A percentile compares a stretch with the other conserved stretches of the same genome.
Evolutionary conservation across 2,113 vertebrate species (phyloP).

Genomic region (Cyphomyrus discorhynchus): DNA sequence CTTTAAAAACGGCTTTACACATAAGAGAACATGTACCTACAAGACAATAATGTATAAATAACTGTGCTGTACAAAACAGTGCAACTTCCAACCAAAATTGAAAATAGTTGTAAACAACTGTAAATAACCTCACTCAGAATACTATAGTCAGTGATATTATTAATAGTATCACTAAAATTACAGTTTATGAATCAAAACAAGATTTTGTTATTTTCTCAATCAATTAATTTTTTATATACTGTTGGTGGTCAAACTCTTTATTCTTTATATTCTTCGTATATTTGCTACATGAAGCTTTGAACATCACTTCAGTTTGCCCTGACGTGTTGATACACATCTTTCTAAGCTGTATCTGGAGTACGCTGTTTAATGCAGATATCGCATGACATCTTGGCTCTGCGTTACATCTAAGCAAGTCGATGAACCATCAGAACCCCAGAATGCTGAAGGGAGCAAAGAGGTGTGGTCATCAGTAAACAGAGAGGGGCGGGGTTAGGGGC

Average conservation of each 20-base stretch:
- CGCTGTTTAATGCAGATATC: neutral
- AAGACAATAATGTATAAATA: neutral
- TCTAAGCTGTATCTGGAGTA: neutral
- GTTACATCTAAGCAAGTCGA: neutral
- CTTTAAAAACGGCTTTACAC: neutral
- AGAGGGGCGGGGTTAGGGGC: neutral
- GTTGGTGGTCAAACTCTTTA: neutral
- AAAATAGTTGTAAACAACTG: neutral
- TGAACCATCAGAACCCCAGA: neutral
- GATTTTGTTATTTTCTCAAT: neutral
- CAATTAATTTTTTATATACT: neutral
- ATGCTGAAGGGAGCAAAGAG: neutral
- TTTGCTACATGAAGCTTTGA: neutral
- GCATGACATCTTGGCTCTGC: neutral
- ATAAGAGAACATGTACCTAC: neutral
- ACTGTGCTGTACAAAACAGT: neutral
- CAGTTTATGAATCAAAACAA: neutral
- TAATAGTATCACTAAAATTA: neutral
- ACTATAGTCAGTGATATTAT: neutral
- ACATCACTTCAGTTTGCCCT: neutral
- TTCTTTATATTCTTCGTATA: neutral
- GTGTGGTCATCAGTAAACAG: neutral
- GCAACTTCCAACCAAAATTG: neutral
- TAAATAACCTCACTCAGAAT: neutral
- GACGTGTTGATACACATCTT: neutral